Percentiles rank a stretch among this genome's conserved stretches.
Evolutionary conservation across 2,797 vertebrate genomes (phyloP).

Genomic region (Danio albolineatus): DNA sequence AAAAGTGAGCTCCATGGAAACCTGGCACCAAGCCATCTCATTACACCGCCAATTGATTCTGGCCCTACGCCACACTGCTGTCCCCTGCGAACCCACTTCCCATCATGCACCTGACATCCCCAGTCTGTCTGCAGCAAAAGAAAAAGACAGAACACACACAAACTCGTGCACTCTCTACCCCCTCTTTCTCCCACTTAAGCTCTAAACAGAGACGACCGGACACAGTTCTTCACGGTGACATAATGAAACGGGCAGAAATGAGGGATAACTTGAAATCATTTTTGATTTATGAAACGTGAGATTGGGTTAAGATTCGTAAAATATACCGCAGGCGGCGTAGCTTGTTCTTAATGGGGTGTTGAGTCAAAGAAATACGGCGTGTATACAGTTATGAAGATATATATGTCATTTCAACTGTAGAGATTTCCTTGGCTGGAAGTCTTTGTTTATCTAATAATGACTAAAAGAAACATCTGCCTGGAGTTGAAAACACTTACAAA

Average conservation of each 20-base stretch:
- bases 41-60: constrained; percentile 91
- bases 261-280: constrained; percentile 27
- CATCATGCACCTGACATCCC: constrained; percentile 76
- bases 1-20: constrained; percentile 85
- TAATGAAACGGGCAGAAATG: constrained; percentile 24
- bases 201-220: constrained; percentile 17
- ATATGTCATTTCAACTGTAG: constrained; percentile 37
- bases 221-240: constrained; percentile 24
- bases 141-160: constrained; percentile 54
- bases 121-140: constrained; percentile 63
- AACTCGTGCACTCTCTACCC: constrained; percentile 26
- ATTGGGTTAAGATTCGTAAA: constrained; percentile 12
- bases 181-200: constrained; percentile 15
- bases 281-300: constrained; percentile 30
- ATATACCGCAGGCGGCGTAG: constrained; percentile 5
- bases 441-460: constrained; percentile 41
- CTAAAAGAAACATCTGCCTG: constrained; percentile 29
- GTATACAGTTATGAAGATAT: constrained; percentile 12
- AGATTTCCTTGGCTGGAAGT: constrained; percentile 35
- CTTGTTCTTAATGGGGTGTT: constrained; percentile 23
- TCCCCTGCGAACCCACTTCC: constrained; percentile 65
- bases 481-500: constrained; percentile 35
- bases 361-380: constrained; percentile 32
- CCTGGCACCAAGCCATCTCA: constrained; percentile 88
- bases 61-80: constrained; percentile 78